Base-by-base conservation (phyloP, 2,888 invertebrate genomes). In the Molorchus minor region DNA sequence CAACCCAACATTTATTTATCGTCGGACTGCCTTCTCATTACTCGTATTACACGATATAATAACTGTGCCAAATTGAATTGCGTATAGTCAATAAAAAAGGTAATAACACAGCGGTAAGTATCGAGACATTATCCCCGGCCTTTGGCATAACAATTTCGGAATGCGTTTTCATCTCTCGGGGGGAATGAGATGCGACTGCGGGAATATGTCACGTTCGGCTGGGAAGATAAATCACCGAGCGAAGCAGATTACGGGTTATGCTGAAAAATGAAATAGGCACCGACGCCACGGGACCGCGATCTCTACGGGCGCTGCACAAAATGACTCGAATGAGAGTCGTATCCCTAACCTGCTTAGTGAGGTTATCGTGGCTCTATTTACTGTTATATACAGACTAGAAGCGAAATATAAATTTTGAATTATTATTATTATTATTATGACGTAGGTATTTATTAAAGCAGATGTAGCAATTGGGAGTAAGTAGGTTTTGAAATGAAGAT, bases 81-180 rank as follows among this genome's bases (percentile, higher is more conserved):
- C 66, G 63, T 62, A 38, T 54, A 56, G 57, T 49, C 65, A 62
- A 64, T 65, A 68, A 68, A 65, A 65, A 65, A 65, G 47, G 47
- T 68, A 68, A 68, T 68, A 64, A 68, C 61, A 68, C 61, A 64
- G 68, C 68, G 68, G 68, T 64, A 64, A 64, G 61, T 62, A 65
- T 61, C 63, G 57, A 68, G 65, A 64, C 68, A 67, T 67, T 66
- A 65, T 58, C 55, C 55, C 12, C 33, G 3, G 33, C 33, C 33
- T 46, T 33, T 35, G 61, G 67, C 65, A 61, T 63, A 67, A 65
- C 65, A 64, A 65, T 65, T 67, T 65, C 40, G 61, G 58, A 67
- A 61, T 65, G 64, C 57, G 54, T 62, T 59, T 46, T 62, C 61
- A 61, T 61, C 57, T 62, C 41, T 46, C 33, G 52, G n/a, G 4